Evolutionary conservation across 2,113 vertebrate genomes (phyloP), one percentile per base, ranked within the genome.

Genomic region (Bufo bufo): DNA sequence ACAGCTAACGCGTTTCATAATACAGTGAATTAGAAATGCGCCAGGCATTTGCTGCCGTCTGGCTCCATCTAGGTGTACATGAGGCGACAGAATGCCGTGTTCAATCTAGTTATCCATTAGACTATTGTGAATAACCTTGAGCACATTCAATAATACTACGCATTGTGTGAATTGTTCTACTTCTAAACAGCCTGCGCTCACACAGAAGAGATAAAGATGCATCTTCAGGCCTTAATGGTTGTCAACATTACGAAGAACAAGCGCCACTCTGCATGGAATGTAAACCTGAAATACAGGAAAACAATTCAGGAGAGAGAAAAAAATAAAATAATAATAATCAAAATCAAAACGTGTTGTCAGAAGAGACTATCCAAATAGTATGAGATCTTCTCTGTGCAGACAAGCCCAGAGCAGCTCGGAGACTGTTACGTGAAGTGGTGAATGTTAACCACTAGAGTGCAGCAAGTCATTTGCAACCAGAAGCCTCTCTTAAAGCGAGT

Each of bases 201-300:
- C 61, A 59, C 10, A 52, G 77, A 66, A 71, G 65, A 43, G 58
- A 78, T 77, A 77, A 65, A 81, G 49, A 56, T 47, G 63, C 33
- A 54, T 52, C 86, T 77, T 75, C 81, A 54, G 17, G 65, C 45
- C n/a, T 82, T 72, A 88, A 61, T 33, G 19, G 49, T 77, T 84
- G 85, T 96, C 94, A 61, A 20, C 69, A 43, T 94, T 96, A 54
- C 93, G 92, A 90, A 96, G 93, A 84, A 96, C 86, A 89, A 96
- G 87, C 87, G 93, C 94, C 92, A 95, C 94, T 90, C 95, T 94
- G 92, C 92, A 96, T 90, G 95, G 95, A 95, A 96, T 95, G 95
- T 96, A 96, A 82, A 95, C 94, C 95, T 96, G 90, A 45, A 89
- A 88, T 14, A 58, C 4, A 88, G 14, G 50, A 23, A 77, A 85